Evolutionary conservation across 2,888 invertebrate genomes (phyloP), one percentile per base, ranked within the genome.

Genomic region (Dioctria linearis): DNA sequence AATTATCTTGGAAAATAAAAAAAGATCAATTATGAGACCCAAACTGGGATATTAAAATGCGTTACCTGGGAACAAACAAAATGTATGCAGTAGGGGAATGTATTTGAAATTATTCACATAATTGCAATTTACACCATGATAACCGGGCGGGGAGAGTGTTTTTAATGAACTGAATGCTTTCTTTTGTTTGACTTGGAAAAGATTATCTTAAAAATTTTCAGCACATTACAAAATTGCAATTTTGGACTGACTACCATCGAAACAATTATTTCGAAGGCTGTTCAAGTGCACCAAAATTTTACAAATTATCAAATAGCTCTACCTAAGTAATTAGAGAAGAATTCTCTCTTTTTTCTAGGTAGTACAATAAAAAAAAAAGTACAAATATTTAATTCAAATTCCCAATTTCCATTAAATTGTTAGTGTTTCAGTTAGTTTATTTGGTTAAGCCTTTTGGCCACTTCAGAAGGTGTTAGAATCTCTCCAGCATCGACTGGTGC

Each of bases 401-500:
- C 76, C 63, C 54, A 63, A 11, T 49, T 49, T 5, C 3, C n/a
- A 37, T 43, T 3, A 6, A 63, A 9, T 37, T 6, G 37, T 9
- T 25, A n/a, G 3, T 61, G 11, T 46, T 84, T 87, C 82, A 78
- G 25, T 73, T 84, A 84, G 82, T 88, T 88, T 0, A 88, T 86
- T 42, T 86, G 85, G 63, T 86, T 84, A 83, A 89, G 84, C 11
- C 89, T 87, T 80, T 85, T 85, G 69, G 88, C 89, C 71, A 89
- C 87, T 84, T 89, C 87, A 4, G 88, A 87, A 9, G 89, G 90
- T 0, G 89, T 88, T 5, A 93, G 90, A 84, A 94, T 93, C 87
- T 94, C 94, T 73, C 93, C 93, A 76, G 93, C 95, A 87, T 96
- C 96, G 4, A 96, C 93, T 8, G 95, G 94, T 51, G 95, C 94